Conservation (phyloP, 2,797 vertebrate genomes). For the Smutsia gigantea region DNA sequence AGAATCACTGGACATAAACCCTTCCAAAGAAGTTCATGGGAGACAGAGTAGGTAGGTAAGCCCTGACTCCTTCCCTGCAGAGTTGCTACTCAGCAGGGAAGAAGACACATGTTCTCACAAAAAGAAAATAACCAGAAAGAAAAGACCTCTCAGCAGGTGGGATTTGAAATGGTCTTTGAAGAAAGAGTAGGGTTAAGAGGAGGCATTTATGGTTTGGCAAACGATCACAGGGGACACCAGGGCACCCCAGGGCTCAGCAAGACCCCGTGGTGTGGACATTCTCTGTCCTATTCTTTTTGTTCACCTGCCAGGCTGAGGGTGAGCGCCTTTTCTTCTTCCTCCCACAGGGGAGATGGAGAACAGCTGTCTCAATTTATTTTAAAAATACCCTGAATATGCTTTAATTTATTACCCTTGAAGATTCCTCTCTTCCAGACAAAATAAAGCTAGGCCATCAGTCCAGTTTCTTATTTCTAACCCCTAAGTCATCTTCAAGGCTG, state of each 20-base stretch:
- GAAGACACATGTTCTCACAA: not conserved
- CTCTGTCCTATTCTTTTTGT: not conserved
- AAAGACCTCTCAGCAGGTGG: not conserved
- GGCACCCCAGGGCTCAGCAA: not conserved
- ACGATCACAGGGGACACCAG: not conserved
- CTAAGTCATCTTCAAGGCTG: not conserved
- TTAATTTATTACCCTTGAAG: not conserved
- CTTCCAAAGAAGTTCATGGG: not conserved
- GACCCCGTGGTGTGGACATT: not conserved
- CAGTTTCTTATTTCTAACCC: conserved; percentile 9
- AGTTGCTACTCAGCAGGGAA: not conserved
- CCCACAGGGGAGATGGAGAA: not conserved
- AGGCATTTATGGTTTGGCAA: not conserved
- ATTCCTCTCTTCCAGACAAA: not conserved
- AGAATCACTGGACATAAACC: not conserved
- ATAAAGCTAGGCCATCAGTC: not conserved
- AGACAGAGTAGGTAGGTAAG: not conserved
- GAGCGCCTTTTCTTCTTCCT: not conserved
- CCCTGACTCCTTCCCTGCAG: not conserved
- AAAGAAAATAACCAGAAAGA: not conserved
- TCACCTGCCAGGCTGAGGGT: not conserved
- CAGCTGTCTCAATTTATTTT: conserved; percentile 41
- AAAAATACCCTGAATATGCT: not conserved
- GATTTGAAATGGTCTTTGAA: not conserved
- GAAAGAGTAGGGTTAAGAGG: not conserved